These are phyloP conservation scores for Pseudolaguvia tuberculata DNA, from an alignment of 2,113 vertebrate genomes.

Conservation along the genomic window DNA sequence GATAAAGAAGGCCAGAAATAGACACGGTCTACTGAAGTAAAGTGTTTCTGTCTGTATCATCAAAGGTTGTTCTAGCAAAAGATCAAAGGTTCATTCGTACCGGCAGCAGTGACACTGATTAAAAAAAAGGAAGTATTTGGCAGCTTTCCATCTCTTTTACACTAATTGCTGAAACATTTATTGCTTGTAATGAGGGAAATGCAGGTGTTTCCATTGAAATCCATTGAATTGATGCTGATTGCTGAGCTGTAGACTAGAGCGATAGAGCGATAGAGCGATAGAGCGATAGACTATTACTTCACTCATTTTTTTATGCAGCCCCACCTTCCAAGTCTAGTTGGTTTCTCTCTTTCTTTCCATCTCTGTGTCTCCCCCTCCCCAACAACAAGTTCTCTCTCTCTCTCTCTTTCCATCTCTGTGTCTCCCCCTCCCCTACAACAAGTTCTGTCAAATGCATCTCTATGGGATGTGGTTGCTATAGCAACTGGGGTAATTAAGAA, in stretches of 20 bases:
- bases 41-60: constrained; percentile 20
- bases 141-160: background rate
- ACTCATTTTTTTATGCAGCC: constrained; percentile 27
- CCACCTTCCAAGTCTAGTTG: constrained; percentile 33
- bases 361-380: background rate
- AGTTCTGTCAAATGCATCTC: constrained; percentile 56
- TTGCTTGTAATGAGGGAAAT: constrained; percentile 27
- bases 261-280: no score
- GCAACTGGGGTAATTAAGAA: constrained; percentile 72
- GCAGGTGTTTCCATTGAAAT: constrained; percentile 23
- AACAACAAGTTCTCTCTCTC: constrained; percentile 12
- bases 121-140: constrained; percentile 5
- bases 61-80: constrained; percentile 11
- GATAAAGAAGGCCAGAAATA: constrained; percentile 36
- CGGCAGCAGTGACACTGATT: constrained; percentile 3
- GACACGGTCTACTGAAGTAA: constrained; percentile 30
- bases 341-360: constrained; percentile 18
- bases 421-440: constrained; percentile 37
- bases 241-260: background rate
- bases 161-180: constrained; percentile 35
- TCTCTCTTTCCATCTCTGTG: constrained; percentile 34
- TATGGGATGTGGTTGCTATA: constrained; percentile 68
- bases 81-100: background rate
- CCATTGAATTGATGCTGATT: constrained; percentile 1
- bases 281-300: constrained; percentile 23